Evolutionary conservation across 2,113 vertebrate genomes (phyloP), one percentile per base, ranked within the genome.

Genomic region (Forbesichthys agassizii): DNA sequence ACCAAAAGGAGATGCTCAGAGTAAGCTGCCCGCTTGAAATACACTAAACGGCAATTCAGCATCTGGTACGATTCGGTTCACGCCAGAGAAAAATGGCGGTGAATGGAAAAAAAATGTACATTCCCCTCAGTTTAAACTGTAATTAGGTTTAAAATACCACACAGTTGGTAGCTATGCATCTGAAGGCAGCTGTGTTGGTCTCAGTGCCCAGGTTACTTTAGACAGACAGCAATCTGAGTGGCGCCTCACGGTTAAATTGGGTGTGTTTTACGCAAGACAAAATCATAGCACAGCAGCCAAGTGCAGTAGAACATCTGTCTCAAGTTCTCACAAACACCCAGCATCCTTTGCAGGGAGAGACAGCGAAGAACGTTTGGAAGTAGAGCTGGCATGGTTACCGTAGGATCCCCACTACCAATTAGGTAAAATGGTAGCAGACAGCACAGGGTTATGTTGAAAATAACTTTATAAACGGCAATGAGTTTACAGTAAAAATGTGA

Each of bases 161-260:
- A 18, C 9, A 61, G 12, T 36, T 64, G 9, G 11, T 9, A 49
- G 69, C 16, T 11, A 20, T 55, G 56, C 54, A 48, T 3, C 27
- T 42, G 36, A 42, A 42, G 36, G 36, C 36, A 42, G 36, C 36
- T 42, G 36, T 55, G 13, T 64, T 14, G 48, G 46, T 65, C 63
- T 61, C 33, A 53, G 62, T 80, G 53, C 69, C 59, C 57, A 52
- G 33, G 67, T 53, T 61, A 54, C 61, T 49, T 3, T 47, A 73
- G 66, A 73, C 68, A 65, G 69, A 82, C 14, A 48, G 66, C 33
- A 52, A 61, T 52, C 73, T 59, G 42, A 70, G 67, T n/a, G 71
- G 70, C 73, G 13, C 81, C 74, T 55, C 54, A 62, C 66, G 16
- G n/a, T 10, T 52, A 81, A 83, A 84, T 73, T 84, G 81, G 77